Conservation (phyloP, 2,113 vertebrate species). For the Kryptolebias marmoratus region DNA sequence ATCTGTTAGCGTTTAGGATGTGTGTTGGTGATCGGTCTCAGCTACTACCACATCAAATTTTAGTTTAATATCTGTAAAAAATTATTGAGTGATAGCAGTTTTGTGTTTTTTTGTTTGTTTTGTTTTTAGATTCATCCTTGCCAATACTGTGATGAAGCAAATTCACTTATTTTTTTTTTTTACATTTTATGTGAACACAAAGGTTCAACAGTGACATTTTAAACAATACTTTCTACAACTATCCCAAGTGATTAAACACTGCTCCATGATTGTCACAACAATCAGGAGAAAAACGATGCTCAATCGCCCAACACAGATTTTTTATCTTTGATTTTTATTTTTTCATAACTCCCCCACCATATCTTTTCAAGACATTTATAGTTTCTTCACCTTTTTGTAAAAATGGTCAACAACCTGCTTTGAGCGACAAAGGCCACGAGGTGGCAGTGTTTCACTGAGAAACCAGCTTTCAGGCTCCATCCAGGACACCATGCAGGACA, state of each 20-base stretch:
- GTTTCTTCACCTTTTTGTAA: not conserved
- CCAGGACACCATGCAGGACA: constrained; percentile 9
- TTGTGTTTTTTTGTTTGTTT: too few relatives aligned
- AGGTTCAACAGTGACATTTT: too few relatives aligned
- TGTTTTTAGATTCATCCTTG: too few relatives aligned
- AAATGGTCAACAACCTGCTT: constrained; percentile 12
- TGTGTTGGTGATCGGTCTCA: too few relatives aligned
- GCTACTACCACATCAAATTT: too few relatives aligned
- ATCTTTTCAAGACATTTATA: constrained; percentile 18
- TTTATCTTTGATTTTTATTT: not conserved
- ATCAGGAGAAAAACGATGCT: not conserved
- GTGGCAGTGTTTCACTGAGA: constrained; percentile 59
- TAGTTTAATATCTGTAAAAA: too few relatives aligned
- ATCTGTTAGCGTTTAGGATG: too few relatives aligned
- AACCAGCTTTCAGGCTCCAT: constrained; percentile 1
- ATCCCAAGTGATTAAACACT: not conserved
- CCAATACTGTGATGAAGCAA: too few relatives aligned
- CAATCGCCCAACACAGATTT: not conserved
- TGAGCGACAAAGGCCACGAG: constrained; percentile 36
- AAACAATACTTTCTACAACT: too few relatives aligned
- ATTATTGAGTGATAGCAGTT: too few relatives aligned
- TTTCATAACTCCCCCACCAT: not conserved
- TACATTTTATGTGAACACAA: too few relatives aligned
- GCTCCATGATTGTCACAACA: not conserved
- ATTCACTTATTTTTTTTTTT: too few relatives aligned